These are phyloP conservation scores for Empis stercorea DNA, from an alignment of 2,888 invertebrate genomes.

Conservation along the genomic window DNA sequence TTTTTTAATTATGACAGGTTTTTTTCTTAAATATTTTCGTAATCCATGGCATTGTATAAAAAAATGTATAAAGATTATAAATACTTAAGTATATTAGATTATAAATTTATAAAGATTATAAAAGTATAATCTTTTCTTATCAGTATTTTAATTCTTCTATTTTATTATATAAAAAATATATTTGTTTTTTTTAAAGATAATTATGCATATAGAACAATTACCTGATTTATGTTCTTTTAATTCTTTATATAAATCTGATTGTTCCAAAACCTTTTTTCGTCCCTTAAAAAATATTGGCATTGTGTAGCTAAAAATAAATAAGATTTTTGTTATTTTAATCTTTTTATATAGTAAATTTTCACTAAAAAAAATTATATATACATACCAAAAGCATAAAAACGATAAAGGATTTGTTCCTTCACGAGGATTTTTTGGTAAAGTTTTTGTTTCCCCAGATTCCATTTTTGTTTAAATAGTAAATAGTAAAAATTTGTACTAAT, in stretches of 20 bases:
- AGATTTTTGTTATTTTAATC: too few species aligned
- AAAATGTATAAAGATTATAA: too few species aligned
- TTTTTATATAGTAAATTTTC: neutral
- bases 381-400: constrained; percentile 46
- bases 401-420: constrained; percentile 46
- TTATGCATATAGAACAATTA: constrained; percentile 15
- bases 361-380: constrained; percentile 14
- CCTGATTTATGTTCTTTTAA: constrained; percentile 53
- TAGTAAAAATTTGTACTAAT: too few species aligned
- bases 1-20: too few species aligned
- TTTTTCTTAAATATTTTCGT: too few species aligned
- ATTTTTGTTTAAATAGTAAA: constrained; percentile 16
- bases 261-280: constrained; percentile 54
- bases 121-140: too few species aligned
- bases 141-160: too few species aligned
- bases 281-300: constrained; percentile 65
- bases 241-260: constrained; percentile 61
- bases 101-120: too few species aligned
- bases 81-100: too few species aligned
- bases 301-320: constrained; percentile 52
- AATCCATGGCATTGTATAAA: too few species aligned
- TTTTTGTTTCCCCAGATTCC: constrained; percentile 33
- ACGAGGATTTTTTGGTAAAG: constrained; percentile 43
- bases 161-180: too few species aligned
- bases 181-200: too few species aligned